Percentiles rank a stretch among this genome's conserved stretches.
Conservation (phyloP, 2,113 vertebrate genomes). For the Illadopsis cleaveri region DNA sequence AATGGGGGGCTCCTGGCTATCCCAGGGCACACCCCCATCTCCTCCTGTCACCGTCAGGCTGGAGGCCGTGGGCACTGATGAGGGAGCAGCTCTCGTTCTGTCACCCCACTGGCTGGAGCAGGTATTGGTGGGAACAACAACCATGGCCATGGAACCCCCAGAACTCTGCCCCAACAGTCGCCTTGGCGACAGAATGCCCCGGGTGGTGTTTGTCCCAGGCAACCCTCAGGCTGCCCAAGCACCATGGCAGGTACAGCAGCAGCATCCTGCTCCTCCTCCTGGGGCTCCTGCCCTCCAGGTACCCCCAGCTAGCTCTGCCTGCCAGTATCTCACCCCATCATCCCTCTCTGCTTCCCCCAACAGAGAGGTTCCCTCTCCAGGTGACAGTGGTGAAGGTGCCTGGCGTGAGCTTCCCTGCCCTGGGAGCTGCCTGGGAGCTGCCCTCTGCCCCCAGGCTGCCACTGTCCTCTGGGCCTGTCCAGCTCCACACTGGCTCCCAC, state of each 20-base stretch:
- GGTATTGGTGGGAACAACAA: neutral
- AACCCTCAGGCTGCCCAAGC: neutral
- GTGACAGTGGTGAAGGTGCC: neutral
- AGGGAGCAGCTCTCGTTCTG: neutral
- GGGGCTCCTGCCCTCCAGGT: neutral
- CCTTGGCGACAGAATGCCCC: neutral
- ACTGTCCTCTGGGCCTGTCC: neutral
- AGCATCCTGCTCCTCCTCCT: neutral
- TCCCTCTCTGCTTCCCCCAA: neutral
- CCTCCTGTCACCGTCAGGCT: neutral
- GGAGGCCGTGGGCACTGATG: neutral
- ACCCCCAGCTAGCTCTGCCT: neutral
- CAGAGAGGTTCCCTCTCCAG: neutral
- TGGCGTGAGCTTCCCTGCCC: neutral
- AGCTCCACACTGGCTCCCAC: neutral
- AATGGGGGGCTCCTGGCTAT: accelerated
- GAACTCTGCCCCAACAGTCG: neutral
- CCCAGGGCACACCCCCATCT: neutral
- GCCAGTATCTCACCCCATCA: neutral
- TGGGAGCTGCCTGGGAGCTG: neutral
- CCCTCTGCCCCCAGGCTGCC: neutral
- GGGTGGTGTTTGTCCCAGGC: neutral
- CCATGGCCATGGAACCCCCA: neutral
- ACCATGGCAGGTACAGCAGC: neutral
- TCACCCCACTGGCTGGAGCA: accelerated